These are phyloP conservation scores for Tonatia bakeri DNA, from an alignment of 2,113 vertebrate species.

Conservation along the genomic window DNA sequence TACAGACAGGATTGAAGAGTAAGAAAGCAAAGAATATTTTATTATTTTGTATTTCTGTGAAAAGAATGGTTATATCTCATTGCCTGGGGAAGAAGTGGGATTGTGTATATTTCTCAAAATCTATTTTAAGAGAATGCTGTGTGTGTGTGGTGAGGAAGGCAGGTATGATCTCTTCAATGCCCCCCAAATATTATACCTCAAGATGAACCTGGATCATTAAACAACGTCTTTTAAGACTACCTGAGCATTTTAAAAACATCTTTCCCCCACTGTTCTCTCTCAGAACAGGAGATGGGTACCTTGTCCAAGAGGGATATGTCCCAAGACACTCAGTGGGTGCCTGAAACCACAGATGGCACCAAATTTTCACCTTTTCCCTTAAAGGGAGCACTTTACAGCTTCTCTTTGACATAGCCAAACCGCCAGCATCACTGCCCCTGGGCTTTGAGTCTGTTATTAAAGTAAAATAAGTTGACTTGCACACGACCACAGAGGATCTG, in stretches of 20 bases:
- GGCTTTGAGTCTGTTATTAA: neutral
- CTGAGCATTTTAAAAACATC: neutral
- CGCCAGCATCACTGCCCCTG: neutral
- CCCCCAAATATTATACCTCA: neutral
- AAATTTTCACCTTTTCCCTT: neutral
- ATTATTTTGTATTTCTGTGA: neutral
- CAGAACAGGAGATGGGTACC: neutral
- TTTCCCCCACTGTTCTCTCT: neutral
- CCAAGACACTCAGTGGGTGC: neutral
- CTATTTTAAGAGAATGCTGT: neutral
- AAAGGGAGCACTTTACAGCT: neutral
- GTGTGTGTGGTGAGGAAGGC: neutral
- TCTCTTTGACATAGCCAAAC: neutral
- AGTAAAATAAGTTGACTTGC: neutral
- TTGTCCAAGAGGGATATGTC: neutral
- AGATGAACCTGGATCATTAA: neutral
- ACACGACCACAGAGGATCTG: neutral
- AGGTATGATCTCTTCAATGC: neutral
- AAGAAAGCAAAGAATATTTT: neutral
- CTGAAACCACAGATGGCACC: neutral
- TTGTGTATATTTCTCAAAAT: neutral
- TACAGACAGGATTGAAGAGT: neutral
- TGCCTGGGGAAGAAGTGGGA: neutral
- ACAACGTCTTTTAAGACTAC: neutral
- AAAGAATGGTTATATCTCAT: neutral